phyloP scores from a whole-genome alignment of 2,797 vertebrate genomes.

The Pipistrellus kuhlii region DNA sequence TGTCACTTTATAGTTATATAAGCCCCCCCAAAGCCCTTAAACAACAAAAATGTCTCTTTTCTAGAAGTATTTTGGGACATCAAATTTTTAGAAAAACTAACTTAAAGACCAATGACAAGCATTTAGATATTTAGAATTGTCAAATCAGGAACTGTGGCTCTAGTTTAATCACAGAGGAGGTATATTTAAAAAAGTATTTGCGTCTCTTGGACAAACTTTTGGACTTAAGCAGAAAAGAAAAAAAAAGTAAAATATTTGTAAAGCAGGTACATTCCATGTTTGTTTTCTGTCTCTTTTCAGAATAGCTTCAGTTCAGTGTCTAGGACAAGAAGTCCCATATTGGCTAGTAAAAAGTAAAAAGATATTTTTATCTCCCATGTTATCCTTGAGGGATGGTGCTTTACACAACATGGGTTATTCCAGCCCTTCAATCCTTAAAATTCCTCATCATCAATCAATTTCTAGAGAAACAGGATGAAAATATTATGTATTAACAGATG shows the following conservation, averaged over 20 bases:
- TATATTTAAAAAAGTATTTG: constrained; percentile 1
- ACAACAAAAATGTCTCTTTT: constrained; percentile 67
- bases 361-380: constrained; percentile 2
- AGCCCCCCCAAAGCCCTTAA: constrained; percentile 67
- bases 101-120: constrained; percentile 68
- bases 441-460: constrained; percentile 23
- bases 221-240: not conserved
- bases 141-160: constrained; percentile 65
- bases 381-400: constrained; percentile 60
- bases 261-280: constrained; percentile 26
- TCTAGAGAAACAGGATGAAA: constrained; percentile 64
- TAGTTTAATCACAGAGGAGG: constrained; percentile 51
- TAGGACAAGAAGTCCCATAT: constrained; percentile 8
- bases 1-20: constrained; percentile 72
- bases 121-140: constrained; percentile 56
- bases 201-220: constrained; percentile 49
- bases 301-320: constrained; percentile 37
- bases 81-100: constrained; percentile 63
- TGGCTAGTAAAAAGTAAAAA: not conserved
- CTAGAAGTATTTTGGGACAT: constrained; percentile 64
- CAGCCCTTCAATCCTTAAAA: constrained; percentile 50
- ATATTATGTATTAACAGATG: constrained; percentile 51
- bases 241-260: not conserved
- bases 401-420: constrained; percentile 20
- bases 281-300: constrained; percentile 40